These are phyloP conservation scores for Drosophila nasuta DNA, from an alignment of 1,140 invertebrate species.

Conservation along the genomic window DNA sequence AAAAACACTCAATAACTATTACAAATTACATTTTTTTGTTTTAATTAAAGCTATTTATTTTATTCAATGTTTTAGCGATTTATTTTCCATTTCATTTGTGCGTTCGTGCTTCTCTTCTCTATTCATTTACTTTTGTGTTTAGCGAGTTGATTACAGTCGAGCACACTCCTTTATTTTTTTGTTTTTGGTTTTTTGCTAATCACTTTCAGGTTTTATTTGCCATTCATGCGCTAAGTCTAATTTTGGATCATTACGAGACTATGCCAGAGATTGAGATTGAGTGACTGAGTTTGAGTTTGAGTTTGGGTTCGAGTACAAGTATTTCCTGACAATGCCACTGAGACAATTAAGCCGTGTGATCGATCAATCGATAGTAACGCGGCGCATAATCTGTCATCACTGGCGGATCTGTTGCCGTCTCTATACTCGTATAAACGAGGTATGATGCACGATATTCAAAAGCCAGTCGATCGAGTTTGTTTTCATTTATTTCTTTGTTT, in stretches of 20 bases:
- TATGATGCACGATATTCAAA: slow-evolving; percentile 7
- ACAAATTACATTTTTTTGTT: no score
- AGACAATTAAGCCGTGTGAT: slow-evolving; percentile 11
- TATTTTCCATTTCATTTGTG: neutral
- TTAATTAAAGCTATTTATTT: no score
- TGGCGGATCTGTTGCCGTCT: slow-evolving; percentile 17
- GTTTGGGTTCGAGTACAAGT: neutral
- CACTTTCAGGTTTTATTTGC: neutral
- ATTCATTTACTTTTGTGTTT: neutral
- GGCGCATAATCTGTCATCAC: slow-evolving; percentile 21
- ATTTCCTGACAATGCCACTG: slow-evolving; percentile 30
- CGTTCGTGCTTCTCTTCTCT: neutral
- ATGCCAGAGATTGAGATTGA: no score
- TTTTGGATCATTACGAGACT: neutral
- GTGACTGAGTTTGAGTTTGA: neutral
- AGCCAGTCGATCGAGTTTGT: neutral
- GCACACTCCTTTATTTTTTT: neutral
- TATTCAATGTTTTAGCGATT: neutral
- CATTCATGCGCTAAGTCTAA: neutral
- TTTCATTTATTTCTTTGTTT: slow-evolving; percentile 16
- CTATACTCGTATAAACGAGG: slow-evolving; percentile 16
- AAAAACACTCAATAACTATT: no score
- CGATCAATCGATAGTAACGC: neutral
- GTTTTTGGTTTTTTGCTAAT: neutral
- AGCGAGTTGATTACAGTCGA: neutral